Conservation (phyloP, 1,140 invertebrate genomes). For the Orius laevigatus region DNA sequence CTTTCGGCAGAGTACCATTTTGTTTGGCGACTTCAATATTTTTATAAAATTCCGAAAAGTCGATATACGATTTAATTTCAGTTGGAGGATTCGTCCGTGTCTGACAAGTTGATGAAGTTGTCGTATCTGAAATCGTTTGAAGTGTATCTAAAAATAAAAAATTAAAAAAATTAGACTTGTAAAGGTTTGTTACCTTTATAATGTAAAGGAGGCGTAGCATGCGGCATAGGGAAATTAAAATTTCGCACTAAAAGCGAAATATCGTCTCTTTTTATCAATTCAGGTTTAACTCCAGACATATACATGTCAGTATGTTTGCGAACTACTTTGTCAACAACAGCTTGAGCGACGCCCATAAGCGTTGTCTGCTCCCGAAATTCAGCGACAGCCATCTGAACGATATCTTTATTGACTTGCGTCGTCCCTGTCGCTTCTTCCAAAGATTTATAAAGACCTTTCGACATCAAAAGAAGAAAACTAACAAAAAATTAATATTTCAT, state of each 20-base stretch:
- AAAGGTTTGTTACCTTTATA: constrained; percentile 59
- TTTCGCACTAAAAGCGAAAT: constrained; percentile 74
- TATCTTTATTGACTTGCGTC: constrained; percentile 62
- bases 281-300: constrained; percentile 31
- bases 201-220: background rate
- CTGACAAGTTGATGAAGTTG: constrained; percentile 5
- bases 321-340: constrained; percentile 71
- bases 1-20: constrained; percentile 36
- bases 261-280: constrained; percentile 38
- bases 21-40: constrained; percentile 46
- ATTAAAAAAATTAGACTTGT: constrained; percentile 44
- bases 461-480: constrained; percentile 67
- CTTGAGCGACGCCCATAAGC: constrained; percentile 66
- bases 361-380: constrained; percentile 66
- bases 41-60: constrained; percentile 66
- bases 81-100: constrained; percentile 3
- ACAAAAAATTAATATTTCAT: background rate
- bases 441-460: constrained; percentile 66
- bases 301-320: constrained; percentile 67
- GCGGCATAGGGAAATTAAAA: constrained; percentile 61
- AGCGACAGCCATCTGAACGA: constrained; percentile 61
- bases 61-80: constrained; percentile 47
- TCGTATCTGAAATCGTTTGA: constrained; percentile 12
- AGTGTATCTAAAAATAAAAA: constrained; percentile 4
- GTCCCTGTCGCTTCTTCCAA: constrained; percentile 64